Percentiles rank a stretch among this genome's conserved stretches.
These are phyloP conservation scores for Eilema griseolum DNA, from an alignment of 2,888 invertebrate genomes.

Conservation along the genomic window DNA sequence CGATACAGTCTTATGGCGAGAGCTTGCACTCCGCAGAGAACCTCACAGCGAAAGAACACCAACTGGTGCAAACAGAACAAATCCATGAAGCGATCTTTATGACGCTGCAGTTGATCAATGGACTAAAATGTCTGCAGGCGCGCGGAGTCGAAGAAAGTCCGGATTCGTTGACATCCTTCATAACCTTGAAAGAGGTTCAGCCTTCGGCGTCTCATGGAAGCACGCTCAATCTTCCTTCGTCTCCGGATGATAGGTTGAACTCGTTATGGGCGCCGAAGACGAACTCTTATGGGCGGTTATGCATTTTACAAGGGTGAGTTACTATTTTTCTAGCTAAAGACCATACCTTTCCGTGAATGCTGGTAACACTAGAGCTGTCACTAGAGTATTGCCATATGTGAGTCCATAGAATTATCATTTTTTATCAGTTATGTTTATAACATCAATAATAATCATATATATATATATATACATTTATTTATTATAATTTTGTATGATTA, in stretches of 20 bases:
- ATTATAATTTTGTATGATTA: no score
- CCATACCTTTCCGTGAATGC: neutral
- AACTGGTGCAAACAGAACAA: constrained; percentile 81
- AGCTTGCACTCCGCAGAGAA: constrained; percentile 86
- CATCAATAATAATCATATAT: no score
- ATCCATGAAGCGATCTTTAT: constrained; percentile 91
- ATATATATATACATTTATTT: no score
- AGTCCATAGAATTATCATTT: no score
- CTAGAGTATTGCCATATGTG: no score
- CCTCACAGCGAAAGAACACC: constrained; percentile 76
- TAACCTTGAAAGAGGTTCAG: constrained; percentile 89
- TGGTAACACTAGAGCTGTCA: neutral
- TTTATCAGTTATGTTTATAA: no score
- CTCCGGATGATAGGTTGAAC: constrained; percentile 77
- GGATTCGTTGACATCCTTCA: constrained; percentile 90
- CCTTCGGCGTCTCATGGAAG: constrained; percentile 61
- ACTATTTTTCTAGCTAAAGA: neutral
- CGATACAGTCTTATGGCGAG: constrained; percentile 90
- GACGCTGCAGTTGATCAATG: constrained; percentile 93
- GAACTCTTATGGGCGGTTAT: constrained; percentile 88
- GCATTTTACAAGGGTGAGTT: constrained; percentile 91
- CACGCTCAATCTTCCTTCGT: constrained; percentile 61
- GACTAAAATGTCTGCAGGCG: constrained; percentile 93
- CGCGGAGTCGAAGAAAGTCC: constrained; percentile 94
- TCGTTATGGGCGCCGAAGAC: constrained; percentile 83